These are phyloP conservation scores for Tenthredo distinguenda DNA, from an alignment of 2,888 invertebrate genomes.

Conservation along the genomic window DNA sequence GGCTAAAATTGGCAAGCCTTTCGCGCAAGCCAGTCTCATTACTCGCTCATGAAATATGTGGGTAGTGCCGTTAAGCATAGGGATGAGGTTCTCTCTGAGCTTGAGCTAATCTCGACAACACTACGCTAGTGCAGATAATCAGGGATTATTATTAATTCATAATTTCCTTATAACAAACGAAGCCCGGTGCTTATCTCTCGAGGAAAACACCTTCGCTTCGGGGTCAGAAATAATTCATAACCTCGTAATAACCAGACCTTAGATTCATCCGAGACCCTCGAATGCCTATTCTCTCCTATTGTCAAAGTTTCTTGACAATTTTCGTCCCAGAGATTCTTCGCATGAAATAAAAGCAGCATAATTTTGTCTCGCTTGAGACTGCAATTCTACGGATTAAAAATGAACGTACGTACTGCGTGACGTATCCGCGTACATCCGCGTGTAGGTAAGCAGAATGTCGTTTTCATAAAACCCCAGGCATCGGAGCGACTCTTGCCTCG, in stretches of 20 bases:
- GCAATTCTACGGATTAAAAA: neutral
- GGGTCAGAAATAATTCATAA: conserved; percentile 11
- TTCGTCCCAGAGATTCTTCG: too few relatives aligned
- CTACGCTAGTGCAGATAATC: conserved; percentile 25
- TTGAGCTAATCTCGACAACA: conserved; percentile 35
- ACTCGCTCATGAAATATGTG: conserved; percentile 42
- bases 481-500: neutral
- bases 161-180: conserved; percentile 20
- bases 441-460: conserved; percentile 3
- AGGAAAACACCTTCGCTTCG: neutral
- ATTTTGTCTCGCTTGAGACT: neutral
- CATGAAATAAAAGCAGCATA: neutral
- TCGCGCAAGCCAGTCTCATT: neutral
- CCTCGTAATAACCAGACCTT: neutral
- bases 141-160: conserved; percentile 24
- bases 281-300: neutral
- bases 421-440: neutral
- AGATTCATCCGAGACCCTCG: neutral
- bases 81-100: neutral
- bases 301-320: too few relatives aligned
- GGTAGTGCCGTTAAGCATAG: neutral
- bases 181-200: neutral
- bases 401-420: neutral
- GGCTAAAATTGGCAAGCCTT: neutral
- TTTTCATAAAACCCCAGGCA: conserved; percentile 35